These are phyloP conservation scores for Nycticorax nycticorax DNA, from an alignment of 2,113 vertebrate genomes.

Conservation along the genomic window DNA sequence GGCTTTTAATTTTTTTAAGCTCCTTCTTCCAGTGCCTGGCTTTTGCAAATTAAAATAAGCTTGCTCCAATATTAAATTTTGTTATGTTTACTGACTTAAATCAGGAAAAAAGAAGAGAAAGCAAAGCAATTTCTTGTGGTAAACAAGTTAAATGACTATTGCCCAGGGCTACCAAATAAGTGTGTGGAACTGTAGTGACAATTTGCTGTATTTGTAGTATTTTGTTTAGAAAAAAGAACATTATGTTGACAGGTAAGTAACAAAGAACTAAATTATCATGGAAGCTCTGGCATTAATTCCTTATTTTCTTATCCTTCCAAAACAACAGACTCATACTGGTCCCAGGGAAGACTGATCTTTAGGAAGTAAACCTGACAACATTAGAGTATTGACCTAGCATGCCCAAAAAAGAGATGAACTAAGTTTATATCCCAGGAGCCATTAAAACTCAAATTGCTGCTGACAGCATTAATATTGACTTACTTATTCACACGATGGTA, in stretches of 20 bases:
- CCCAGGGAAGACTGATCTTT: background rate
- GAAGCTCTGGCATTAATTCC: background rate
- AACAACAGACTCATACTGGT: background rate
- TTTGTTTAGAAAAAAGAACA: background rate
- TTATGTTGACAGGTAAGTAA: background rate
- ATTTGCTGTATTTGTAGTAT: background rate
- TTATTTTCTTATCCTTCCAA: background rate
- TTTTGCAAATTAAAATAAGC: background rate
- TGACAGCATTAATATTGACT: background rate
- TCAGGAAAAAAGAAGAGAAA: background rate
- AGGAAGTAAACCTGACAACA: background rate
- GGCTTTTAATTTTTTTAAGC: background rate
- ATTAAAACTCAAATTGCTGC: background rate
- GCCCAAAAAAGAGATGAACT: background rate
- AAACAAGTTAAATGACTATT: background rate
- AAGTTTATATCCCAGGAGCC: background rate
- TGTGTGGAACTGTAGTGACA: background rate
- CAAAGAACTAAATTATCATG: background rate
- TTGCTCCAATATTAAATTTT: background rate
- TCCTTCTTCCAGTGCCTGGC: background rate
- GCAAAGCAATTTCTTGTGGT: background rate
- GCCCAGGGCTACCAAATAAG: background rate
- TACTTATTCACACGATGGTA: background rate
- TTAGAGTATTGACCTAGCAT: rapidly evolving
- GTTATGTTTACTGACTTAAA: background rate